Base-by-base conservation (phyloP, 2,113 vertebrate species). In the Pandion haliaetus region DNA sequence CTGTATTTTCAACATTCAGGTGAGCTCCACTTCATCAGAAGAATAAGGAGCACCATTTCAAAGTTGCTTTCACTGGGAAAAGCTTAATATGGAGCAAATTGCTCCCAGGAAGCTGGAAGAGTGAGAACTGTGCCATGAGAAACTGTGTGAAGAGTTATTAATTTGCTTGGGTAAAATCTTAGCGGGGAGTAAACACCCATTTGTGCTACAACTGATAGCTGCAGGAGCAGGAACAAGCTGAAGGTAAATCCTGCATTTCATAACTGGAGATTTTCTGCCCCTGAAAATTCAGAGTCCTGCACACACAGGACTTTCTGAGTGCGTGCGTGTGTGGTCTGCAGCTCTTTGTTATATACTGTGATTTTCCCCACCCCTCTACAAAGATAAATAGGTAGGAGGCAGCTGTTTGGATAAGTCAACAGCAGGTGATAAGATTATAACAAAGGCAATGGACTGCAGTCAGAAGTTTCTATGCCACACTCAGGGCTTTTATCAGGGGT, bases 331-430 rank as follows among this genome's bases (percentile, higher is more conserved):
- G 93, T 94, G 93, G 83, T 95, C 86, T 12, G 3, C 49, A 66
- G 40, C 67, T 63, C 87, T 80, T 94, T 90, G 79, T 93, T 73
- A 71, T 57, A 78, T 36, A 36, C 65, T 29, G 69, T 72, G 65
- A 79, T 92, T 95, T 97, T 61, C 72, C 71, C 74, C 88, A 90
- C 87, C 82, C 65, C 32, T 65, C 42, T 70, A 57, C n/a, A 67
- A 66, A 81, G 80, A 92, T 73, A 94, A 94, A 84, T 58, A 70
- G 57, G 91, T 94, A 84, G 73, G 88, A 95, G 90, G 66, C 65
- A 88, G 86, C 49, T 95, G 73, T 91, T 94, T 94, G 88, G 85
- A 88, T 78, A 92, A 95, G 73, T 57, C 59, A 47, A 71, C 36
- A 84, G 89, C 85, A 78, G 63, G 65, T 1, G 77, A 91, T 86